Conservation (phyloP, 2,888 invertebrate genomes). For the Orthonychiurus folsomi region DNA sequence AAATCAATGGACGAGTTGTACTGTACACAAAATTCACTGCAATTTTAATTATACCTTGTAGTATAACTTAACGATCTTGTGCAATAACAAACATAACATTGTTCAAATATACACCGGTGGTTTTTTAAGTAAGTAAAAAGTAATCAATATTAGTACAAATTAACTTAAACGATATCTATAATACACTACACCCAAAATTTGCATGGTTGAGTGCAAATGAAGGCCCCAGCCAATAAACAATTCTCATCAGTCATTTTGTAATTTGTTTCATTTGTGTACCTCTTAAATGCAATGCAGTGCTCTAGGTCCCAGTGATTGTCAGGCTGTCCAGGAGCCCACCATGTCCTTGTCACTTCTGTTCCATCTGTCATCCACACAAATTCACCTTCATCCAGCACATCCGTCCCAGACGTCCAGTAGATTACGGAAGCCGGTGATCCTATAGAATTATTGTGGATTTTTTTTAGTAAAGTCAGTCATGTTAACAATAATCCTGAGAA, state of each 20-base stretch:
- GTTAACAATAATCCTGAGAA: no score
- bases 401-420: constrained; percentile 10
- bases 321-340: constrained; percentile 11
- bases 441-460: no score
- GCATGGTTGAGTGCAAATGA: constrained; percentile 8
- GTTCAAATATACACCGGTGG: no score
- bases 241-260: constrained; percentile 11
- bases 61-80: no score
- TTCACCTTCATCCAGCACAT: constrained; percentile 8
- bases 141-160: no score
- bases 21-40: no score
- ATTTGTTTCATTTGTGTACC: not conserved
- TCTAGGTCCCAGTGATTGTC: constrained; percentile 8
- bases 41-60: no score
- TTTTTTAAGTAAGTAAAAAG: no score
- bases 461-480: no score
- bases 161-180: no score
- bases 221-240: constrained; percentile 8
- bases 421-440: constrained; percentile 10
- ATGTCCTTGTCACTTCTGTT: not conserved
- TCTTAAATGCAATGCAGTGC: constrained; percentile 6
- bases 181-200: constrained; percentile 10
- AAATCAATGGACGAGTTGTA: no score
- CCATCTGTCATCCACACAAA: constrained; percentile 11
- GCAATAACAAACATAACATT: no score